Evolutionary conservation across 2,113 vertebrate species (phyloP).

Genomic region (Psammodynastes pulverulentus): DNA sequence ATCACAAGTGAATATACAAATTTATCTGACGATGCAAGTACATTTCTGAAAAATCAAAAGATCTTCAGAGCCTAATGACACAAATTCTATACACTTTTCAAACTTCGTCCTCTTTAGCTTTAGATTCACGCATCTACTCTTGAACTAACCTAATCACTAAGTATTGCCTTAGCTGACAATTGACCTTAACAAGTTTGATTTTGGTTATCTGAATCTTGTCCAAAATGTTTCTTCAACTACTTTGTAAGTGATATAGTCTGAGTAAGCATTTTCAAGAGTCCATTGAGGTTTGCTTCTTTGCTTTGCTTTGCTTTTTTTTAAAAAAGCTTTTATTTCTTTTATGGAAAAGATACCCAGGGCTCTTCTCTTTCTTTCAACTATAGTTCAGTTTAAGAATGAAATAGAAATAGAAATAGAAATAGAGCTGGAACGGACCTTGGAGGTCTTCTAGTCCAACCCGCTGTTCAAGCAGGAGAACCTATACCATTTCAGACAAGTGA

Average conservation of each 20-base stretch:
- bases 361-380: not conserved
- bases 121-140: not conserved
- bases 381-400: not conserved
- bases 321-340: not conserved
- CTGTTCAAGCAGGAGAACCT: too few species aligned
- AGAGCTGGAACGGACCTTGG: too few species aligned
- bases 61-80: not conserved
- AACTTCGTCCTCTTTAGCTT: not conserved
- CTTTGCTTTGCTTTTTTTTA: not conserved
- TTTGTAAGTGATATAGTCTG: not conserved
- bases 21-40: not conserved
- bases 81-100: not conserved
- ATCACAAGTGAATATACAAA: not conserved
- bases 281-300: not conserved
- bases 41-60: not conserved
- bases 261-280: not conserved
- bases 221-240: not conserved
- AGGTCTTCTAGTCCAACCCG: too few species aligned
- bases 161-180: not conserved
- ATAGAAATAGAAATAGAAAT: too few species aligned
- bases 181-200: not conserved
- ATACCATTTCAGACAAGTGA: too few species aligned
- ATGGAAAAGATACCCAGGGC: not conserved
- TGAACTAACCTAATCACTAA: not conserved
- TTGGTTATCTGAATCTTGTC: not conserved